phyloP scores from a whole-genome alignment of 2,797 vertebrate species.

The Xenentodon cancila region DNA sequence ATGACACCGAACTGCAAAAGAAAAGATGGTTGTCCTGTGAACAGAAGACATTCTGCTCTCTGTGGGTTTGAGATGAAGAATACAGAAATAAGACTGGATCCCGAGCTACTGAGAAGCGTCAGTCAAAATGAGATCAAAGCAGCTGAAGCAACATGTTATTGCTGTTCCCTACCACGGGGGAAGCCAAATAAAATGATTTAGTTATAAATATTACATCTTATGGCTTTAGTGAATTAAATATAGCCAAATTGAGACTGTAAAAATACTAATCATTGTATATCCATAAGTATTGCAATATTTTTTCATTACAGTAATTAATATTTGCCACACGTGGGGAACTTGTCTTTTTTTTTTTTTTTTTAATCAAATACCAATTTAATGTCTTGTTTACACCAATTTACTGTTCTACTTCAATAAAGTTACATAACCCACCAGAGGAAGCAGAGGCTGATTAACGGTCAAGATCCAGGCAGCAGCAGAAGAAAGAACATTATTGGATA shows the following conservation, averaged over 20 bases:
- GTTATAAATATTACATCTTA: background rate
- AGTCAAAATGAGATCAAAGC: conserved; percentile 10
- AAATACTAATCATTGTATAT: background rate
- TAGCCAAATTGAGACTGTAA: background rate
- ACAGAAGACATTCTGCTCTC: conserved; percentile 24
- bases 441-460: too few relatives aligned
- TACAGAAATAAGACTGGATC: conserved; percentile 13
- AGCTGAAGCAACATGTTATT: background rate
- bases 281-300: too few relatives aligned
- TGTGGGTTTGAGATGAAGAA: conserved; percentile 7
- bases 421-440: too few relatives aligned
- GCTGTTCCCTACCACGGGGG: background rate
- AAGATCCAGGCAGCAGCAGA: too few relatives aligned
- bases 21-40: conserved; percentile 30
- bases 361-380: background rate
- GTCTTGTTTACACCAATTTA: background rate
- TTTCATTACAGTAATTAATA: too few relatives aligned
- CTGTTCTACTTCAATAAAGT: background rate
- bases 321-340: too few relatives aligned
- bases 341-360: too few relatives aligned
- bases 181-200: background rate
- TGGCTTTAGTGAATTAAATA: conserved; percentile 1
- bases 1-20: conserved; percentile 17
- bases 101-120: conserved; percentile 3
- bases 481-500: too few relatives aligned